Evolutionary conservation across 2,113 vertebrate species (phyloP).

Genomic region (human): DNA sequence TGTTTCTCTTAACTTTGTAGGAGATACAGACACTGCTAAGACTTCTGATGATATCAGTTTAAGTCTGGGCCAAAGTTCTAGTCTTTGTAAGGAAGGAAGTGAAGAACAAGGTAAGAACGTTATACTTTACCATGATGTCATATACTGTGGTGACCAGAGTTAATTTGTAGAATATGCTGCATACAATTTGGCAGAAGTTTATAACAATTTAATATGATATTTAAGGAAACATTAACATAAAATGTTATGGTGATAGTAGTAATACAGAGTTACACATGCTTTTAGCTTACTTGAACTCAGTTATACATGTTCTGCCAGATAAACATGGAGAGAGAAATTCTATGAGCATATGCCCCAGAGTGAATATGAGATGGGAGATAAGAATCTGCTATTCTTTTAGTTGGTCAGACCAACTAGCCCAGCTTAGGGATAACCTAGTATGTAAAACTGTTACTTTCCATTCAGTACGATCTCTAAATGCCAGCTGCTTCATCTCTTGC

Average conservation of each 20-base stretch:
- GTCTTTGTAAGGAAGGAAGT: constrained; percentile 91
- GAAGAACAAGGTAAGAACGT: constrained; percentile 93
- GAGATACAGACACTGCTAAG: constrained; percentile 92
- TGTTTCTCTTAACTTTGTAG: constrained; percentile 82
- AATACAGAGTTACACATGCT: neutral
- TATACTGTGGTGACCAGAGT: neutral
- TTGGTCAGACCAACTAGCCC: neutral
- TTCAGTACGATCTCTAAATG: neutral
- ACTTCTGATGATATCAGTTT: constrained; percentile 96
- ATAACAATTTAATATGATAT: neutral
- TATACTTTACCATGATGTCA: constrained; percentile 22
- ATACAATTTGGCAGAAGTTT: neutral
- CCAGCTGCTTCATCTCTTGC: neutral
- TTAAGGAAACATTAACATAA: constrained; percentile 27
- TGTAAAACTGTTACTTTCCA: neutral
- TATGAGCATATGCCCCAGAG: neutral
- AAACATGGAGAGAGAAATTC: neutral
- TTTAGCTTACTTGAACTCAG: constrained; percentile 9
- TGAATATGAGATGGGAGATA: neutral
- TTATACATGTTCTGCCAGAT: constrained; percentile 9
- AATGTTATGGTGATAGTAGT: neutral
- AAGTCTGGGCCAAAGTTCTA: constrained; percentile 96
- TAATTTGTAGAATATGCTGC: neutral
- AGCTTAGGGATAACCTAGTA: neutral
- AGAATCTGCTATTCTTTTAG: neutral